Evolutionary conservation across 2,797 vertebrate genomes (phyloP).

Genomic region (Sebastes minor): DNA sequence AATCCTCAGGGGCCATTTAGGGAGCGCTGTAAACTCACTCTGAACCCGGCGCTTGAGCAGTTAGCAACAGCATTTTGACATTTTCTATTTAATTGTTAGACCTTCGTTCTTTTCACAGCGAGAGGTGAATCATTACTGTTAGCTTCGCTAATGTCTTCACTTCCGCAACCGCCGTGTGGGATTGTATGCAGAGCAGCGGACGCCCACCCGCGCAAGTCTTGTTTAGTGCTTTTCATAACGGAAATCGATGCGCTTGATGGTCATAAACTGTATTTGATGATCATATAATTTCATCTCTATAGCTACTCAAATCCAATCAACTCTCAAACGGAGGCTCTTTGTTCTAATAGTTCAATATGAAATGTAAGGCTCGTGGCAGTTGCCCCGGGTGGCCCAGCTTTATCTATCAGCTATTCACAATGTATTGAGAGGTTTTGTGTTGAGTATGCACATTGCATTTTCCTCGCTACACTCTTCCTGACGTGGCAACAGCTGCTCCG

Average conservation of each 20-base stretch:
- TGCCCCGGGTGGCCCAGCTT: background rate
- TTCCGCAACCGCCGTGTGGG: background rate
- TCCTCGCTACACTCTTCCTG: background rate
- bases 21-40: background rate
- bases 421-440: conserved; percentile 2
- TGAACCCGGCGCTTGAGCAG: background rate
- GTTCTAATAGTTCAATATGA: conserved; percentile 30
- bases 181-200: conserved; percentile 18
- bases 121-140: conserved; percentile 33
- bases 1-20: conserved; percentile 4
- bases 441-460: background rate
- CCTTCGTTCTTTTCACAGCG: conserved; percentile 37
- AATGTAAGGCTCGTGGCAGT: conserved; percentile 14
- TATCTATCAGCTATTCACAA: conserved; percentile 21
- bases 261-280: conserved; percentile 58
- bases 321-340: conserved; percentile 30
- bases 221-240: conserved; percentile 47
- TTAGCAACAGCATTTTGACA: conserved; percentile 21
- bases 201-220: conserved; percentile 24
- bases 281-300: conserved; percentile 53
- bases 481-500: background rate
- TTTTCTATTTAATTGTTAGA: conserved; percentile 30
- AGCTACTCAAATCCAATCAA: conserved; percentile 52
- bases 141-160: conserved; percentile 19
- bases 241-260: conserved; percentile 51